Conservation (phyloP, 2,797 vertebrate genomes). For the Platalea minor region DNA sequence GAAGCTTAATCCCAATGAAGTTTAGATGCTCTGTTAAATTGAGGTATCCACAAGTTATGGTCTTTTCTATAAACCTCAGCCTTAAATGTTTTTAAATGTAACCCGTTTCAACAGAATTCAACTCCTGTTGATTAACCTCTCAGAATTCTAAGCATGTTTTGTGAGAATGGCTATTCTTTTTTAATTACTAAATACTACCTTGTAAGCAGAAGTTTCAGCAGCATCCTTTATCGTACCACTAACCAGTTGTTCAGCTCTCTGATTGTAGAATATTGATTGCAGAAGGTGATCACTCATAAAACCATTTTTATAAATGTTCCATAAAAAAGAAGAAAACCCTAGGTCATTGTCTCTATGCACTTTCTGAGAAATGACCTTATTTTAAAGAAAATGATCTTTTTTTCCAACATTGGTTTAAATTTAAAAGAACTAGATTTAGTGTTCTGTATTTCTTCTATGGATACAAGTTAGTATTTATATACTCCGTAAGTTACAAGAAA, state of each 20-base stretch:
- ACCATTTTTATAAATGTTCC: background rate
- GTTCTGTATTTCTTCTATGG: background rate
- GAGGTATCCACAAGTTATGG: background rate
- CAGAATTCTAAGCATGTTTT: background rate
- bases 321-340: background rate
- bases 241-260: background rate
- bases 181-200: background rate
- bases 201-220: background rate
- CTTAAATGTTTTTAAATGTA: background rate
- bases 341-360: background rate
- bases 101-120: background rate
- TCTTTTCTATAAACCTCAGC: background rate
- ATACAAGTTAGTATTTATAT: background rate
- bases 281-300: background rate
- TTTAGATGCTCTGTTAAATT: background rate
- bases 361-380: background rate
- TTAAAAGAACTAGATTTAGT: background rate
- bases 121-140: background rate
- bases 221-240: background rate
- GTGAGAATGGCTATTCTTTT: background rate
- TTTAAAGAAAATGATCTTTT: background rate
- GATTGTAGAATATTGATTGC: background rate
- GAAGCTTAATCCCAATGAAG: background rate
- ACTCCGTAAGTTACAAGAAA: background rate
- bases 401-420: background rate